Base-by-base conservation (phyloP, 2,888 invertebrate species). In the Amphipoea lucens region DNA sequence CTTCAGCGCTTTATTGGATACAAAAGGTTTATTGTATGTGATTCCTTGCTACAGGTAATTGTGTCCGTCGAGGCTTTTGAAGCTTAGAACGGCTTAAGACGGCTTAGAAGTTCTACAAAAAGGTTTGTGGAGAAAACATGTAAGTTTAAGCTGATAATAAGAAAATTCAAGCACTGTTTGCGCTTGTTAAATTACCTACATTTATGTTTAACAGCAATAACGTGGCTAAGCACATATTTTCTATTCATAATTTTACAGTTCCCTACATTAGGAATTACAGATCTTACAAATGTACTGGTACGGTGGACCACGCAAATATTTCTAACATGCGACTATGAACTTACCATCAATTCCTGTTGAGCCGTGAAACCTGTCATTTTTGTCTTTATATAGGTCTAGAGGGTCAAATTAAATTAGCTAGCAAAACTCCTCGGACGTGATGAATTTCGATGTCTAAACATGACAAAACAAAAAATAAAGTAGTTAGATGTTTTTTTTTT, bases 1-100 rank as follows among this genome's bases (percentile, higher is more conserved):
- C 29, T 60, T 20, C 36, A 76, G 12, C 51, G 48, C 45, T 76
- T 57, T 75, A 54, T 51, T 83, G 14, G 20, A n/a, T 29, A 42
- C 11, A n/a, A n/a, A 48, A 65, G 40, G 20, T 45, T 62, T 7
- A 29, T 69, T 2, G 9, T 78, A 6, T n/a, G 48, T 6, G 29
- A 48, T 45, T 51, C 12, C 12, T 45, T 45, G 1, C 40, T 40
- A 29, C 60, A 20, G 14, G 57, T 77, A 17, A 77, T 77, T 83
- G 36, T 40, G 7, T 51, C 36, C 23, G 29, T 62, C 20, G 6
- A 36, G 20, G 9, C 5, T 29, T 63, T 62, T 29, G 7, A 17
- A 51, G 66, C 48, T 40, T 40, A 57, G 29, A 54, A n/a, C 2
- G 36, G 45, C 45, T 45, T 54, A 17, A 51, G 5, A 17, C 2